These are phyloP conservation scores for Pipra filicauda DNA, from an alignment of 2,113 vertebrate species.

Conservation along the genomic window DNA sequence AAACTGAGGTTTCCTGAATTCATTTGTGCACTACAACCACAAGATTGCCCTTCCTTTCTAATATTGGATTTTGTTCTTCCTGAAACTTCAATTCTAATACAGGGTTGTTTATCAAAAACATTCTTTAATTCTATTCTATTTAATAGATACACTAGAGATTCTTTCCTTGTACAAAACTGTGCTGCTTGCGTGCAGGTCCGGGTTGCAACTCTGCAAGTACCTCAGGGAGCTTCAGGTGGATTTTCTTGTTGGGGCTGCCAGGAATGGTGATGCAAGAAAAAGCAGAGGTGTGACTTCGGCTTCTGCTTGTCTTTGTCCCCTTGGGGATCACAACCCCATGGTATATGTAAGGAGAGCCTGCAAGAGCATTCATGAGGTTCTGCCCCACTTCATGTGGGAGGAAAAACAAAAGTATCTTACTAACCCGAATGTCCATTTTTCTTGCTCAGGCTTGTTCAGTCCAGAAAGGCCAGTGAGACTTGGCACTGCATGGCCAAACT, in stretches of 20 bases:
- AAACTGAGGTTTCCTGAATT: not conserved
- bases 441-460: not conserved
- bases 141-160: not conserved
- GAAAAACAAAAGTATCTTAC: not conserved
- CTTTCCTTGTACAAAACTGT: not conserved
- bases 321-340: not conserved
- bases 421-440: not conserved
- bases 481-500: not conserved
- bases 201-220: not conserved
- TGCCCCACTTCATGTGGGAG: not conserved
- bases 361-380: not conserved
- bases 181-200: not conserved
- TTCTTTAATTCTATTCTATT: not conserved
- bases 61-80: not conserved
- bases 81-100: not conserved
- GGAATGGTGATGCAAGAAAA: not conserved
- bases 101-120: not conserved
- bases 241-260: not conserved
- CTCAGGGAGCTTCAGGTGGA: not conserved
- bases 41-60: not conserved
- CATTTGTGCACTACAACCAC: not conserved
- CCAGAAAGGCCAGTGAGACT: not conserved
- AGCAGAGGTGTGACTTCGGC: not conserved
- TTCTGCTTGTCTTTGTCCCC: not conserved
- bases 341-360: too few species aligned